Evolutionary conservation across 2,888 invertebrate species (phyloP), one percentile per base, ranked within the genome.

Genomic region (Megastigmus dorsalis): DNA sequence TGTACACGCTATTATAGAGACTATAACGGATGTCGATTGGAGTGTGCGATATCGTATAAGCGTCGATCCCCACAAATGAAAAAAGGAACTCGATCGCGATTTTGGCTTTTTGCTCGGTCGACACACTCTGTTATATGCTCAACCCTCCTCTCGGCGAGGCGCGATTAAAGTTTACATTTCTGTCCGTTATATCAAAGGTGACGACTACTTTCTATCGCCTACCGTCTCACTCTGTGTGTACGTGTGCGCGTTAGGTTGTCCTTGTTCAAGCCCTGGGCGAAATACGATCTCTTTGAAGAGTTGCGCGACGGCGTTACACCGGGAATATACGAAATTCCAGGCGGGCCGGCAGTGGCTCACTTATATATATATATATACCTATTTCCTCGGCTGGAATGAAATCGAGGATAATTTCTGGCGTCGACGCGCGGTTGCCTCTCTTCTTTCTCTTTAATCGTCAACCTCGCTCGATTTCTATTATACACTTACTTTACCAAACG

Each of bases 241-340:
- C 13, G 36, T 18, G n/a, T 62, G 10, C 10, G 55, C 36, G n/a
- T 28, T 15, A 20, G 28, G 7, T 23, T 48, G 10, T 43, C 20
- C 67, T 57, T 57, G 45, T 41, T 18, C 48, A 38, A 20, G 68
- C 68, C 68, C 68, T 50, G 20, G 38, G 59, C 68, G 59, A 59
- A 68, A 68, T 59, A 59, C 68, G 68, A 68, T 68, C 68, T 68
- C 68, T 59, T 68, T 68, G 68, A 59, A 59, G 68, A 63, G 63
- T 33, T 48, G 38, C 57, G 55, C 55, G n/a, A n/a, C n/a, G n/a
- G 36, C 57, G 45, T 54, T 67, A 57, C 45, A 23, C 15, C 23
- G 20, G 20, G 38, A 55, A 59, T 67, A 48, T n/a, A n/a, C n/a
- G 55, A 15, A 67, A 57, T 57, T 54, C 66, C 54, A 20, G n/a